These are phyloP conservation scores for Petrocephalus zakoni DNA, from an alignment of 2,113 vertebrate genomes.

Conservation along the genomic window DNA sequence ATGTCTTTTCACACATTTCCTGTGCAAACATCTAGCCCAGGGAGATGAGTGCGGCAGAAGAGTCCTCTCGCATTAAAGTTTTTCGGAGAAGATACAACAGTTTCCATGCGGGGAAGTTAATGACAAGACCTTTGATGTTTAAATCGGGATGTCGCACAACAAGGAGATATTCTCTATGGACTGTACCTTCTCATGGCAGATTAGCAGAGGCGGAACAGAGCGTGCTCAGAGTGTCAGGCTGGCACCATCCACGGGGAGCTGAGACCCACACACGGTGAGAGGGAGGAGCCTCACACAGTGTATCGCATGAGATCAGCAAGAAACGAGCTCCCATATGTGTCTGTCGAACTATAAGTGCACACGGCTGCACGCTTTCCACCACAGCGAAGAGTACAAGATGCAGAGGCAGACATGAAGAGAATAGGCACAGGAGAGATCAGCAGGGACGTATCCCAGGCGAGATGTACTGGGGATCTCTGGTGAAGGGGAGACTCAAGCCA, in stretches of 20 bases:
- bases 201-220: conserved; percentile 12
- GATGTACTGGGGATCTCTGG: background rate
- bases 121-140: conserved; percentile 18
- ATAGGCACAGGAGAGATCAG: background rate
- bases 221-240: background rate
- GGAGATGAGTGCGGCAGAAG: conserved; percentile 9
- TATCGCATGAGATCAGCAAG: background rate
- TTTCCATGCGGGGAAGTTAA: conserved; percentile 17
- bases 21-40: conserved; percentile 11
- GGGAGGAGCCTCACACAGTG: background rate
- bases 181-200: conserved; percentile 19
- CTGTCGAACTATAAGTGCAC: background rate
- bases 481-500: background rate
- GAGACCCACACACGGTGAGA: background rate
- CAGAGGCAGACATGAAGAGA: background rate
- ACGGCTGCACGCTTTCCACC: background rate
- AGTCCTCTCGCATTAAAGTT: conserved; percentile 15
- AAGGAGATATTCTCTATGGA: conserved; percentile 14
- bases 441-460: background rate
- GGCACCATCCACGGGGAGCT: background rate
- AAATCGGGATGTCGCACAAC: conserved; percentile 19
- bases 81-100: background rate
- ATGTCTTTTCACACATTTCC: conserved; percentile 10
- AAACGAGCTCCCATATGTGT: background rate
- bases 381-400: background rate